Conservation (phyloP, 2,113 vertebrate genomes). For the Anhinga anhinga region DNA sequence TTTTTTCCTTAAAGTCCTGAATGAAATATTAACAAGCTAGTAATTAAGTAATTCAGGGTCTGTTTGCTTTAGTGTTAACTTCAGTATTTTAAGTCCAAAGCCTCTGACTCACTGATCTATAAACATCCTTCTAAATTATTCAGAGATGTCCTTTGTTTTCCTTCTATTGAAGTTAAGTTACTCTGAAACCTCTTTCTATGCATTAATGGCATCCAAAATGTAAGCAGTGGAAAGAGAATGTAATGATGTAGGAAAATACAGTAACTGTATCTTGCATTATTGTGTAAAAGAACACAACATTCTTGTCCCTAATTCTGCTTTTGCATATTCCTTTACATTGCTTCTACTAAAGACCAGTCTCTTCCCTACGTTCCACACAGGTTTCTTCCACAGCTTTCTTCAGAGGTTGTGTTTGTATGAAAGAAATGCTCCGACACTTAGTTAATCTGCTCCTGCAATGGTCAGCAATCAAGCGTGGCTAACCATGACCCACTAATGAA, state of each 20-base stretch:
- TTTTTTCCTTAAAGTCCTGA: background rate
- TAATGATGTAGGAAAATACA: background rate
- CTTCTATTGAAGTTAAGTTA: background rate
- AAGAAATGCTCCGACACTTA: background rate
- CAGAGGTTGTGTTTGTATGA: background rate
- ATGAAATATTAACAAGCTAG: constrained; percentile 48
- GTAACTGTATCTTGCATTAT: background rate
- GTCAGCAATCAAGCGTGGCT: background rate
- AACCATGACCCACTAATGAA: constrained; percentile 14
- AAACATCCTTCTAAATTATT: constrained; percentile 8
- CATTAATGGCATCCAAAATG: background rate
- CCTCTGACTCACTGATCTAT: background rate
- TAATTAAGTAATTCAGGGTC: constrained; percentile 38
- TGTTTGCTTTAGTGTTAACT: constrained; percentile 14
- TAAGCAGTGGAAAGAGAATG: background rate
- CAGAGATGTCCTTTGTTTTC: background rate
- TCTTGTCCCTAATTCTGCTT: background rate
- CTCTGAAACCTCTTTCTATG: background rate
- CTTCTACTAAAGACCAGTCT: background rate
- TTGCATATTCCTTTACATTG: background rate
- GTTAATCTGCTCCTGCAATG: background rate
- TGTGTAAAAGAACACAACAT: background rate
- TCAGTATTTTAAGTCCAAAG: background rate
- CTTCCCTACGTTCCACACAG: background rate
- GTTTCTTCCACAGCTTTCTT: background rate